Evolutionary conservation across 2,888 invertebrate species (phyloP), one percentile per base, ranked within the genome.

Genomic region (Dusona sp.): DNA sequence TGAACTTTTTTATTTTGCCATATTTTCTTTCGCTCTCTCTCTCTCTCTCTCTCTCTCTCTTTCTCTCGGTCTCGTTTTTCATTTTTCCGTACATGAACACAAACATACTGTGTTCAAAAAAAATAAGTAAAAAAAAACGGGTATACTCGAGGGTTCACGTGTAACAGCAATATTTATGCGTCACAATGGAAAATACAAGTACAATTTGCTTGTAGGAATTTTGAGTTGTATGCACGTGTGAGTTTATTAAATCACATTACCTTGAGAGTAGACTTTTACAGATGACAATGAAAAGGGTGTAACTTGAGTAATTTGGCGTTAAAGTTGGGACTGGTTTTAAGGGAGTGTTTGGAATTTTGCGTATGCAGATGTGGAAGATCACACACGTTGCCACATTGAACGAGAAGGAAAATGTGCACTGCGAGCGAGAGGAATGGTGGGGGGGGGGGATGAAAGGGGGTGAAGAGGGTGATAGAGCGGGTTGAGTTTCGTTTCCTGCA

Each of bases 121-220:
- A 38, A 38, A 7, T 4, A 16, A 13, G 9, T 1, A 38, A 16
- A 38, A 51, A 29, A 79, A 77, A 72, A 48, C 38, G 68, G 22
- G 67, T 74, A 65, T 16, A 11, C 61, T 19, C n/a, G 36, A 9
- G 22, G 19, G 22, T 61, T 68, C 61, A 74, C 74, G 42, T 36
- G 67, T 61, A 48, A 51, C 79, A 19, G 36, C 74, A 73, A 79
- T 83, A 67, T 74, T 83, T 79, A 79, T 79, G 67, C 79, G 67
- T 67, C 45, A 64, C 73, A 68, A 48, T 68, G 73, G 33, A 51
- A 67, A 74, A 83, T 68, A 61, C 45, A 67, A 67, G 38, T 70
- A 45, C 70, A 70, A 70, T 70, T 70, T 70, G 25, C 70, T n/a
- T 6, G 13, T 45, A 42, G 22, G 38, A 42, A 48, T 45, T 19